Evolutionary conservation across 2,113 vertebrate species (phyloP), one percentile per base, ranked within the genome.

Genomic region (Peromyscus leucopus): DNA sequence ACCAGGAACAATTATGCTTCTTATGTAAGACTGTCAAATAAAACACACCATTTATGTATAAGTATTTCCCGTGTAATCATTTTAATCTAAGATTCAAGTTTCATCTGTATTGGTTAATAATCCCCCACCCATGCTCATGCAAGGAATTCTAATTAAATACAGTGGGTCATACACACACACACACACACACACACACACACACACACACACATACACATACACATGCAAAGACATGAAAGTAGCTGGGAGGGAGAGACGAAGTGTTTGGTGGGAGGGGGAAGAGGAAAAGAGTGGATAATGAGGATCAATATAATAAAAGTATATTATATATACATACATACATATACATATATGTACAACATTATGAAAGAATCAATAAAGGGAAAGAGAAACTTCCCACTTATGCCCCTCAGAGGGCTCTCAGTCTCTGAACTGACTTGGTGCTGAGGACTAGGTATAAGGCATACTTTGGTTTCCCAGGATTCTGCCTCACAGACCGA

Each of bases 21-120:
- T 55, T 69, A 55, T 2, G 46, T 87, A 87, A 24, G 42, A 24
- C 16, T 93, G 21, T 67, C 31, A 61, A 75, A 46, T 9, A 75
- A 82, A 48, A 72, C 46, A 59, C 71, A 57, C 2, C 76, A 59
- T 93, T 93, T 90, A 63, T 7, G 55, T 80, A 46, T 80, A 61
- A 65, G 21, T 74, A 57, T 75, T 28, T 26, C 24, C 48, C 19
- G 31, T 75, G 28, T 31, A 94, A 87, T 87, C 16, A 91, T 91
- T 88, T 96, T 16, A 82, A 67, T 67, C 46, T 82, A 51, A 96
- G 80, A 88, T 51, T 86, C 39, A 63, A 85, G 59, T 55, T 90
- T 63, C 61, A 76, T 24, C 33, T 78, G 33, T 51, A 71, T 83
- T 57, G n/a, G n/a, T 83, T 39, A 83, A 57, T 61, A 61, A 61